Base-by-base conservation (phyloP, 2,888 invertebrate genomes). In the Rhagonycha fulva region DNA sequence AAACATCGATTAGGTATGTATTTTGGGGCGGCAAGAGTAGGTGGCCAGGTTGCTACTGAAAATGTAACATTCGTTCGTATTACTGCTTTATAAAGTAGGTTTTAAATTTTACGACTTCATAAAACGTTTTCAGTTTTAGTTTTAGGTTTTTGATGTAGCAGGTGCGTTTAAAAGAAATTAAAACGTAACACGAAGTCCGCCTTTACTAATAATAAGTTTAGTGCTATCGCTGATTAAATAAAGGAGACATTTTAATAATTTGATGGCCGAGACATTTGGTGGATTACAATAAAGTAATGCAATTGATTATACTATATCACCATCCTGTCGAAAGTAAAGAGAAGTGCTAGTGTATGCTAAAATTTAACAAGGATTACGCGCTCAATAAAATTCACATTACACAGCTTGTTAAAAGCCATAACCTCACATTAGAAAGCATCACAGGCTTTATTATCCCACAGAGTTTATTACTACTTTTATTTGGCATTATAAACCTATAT, bases 321-420 rank as follows among this genome's bases (percentile, higher is more conserved):
- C 47, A n/a, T 7, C n/a, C 47, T 47, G 47, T n/a, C 47, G 47
- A 47, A 47, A 47, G 47, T 47, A 47, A 47, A 47, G 47, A 47
- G 78, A 79, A 81, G 80, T 76, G 80, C 73, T 72, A 71, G 61
- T 78, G 76, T 79, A 78, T 82, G 82, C 82, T 82, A 82, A 84
- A 84, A 84, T 85, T 84, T 84, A 83, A 84, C 83, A 82, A 82
- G 84, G 84, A 84, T 84, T 84, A 84, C 83, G 81, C 82, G 84
- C 82, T 82, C 83, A 84, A 84, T 85, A 85, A 85, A 85, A 84
- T 83, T 79, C 82, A 81, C 84, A 85, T 84, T 84, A 84, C 83
- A 82, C 81, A 81, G 83, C 84, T 84, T 84, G 84, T 85, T 85
- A 84, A 82, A 80, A 82, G 79, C 80, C 82, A 80, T 84, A 83